Base-by-base conservation (phyloP, 2,797 vertebrate species). In the Macropus fuliginosus region DNA sequence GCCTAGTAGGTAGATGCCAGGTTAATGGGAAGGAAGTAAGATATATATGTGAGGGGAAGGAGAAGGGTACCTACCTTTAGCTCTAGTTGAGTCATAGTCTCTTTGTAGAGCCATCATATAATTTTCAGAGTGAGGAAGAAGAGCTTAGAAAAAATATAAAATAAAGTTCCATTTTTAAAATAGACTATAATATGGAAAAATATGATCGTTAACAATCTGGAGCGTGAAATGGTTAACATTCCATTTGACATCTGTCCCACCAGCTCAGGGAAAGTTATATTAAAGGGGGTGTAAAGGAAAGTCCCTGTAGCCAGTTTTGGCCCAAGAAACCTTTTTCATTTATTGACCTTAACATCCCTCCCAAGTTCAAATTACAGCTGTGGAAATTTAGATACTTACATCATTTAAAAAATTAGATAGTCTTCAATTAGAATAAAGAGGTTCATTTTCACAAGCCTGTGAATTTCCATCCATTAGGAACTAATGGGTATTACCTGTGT, bases 121-220 rank as follows among this genome's bases (percentile, higher is more conserved):
- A 74, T 93, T 89, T 96, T 90, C 54, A 55, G 59, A 52, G 89
- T 91, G 95, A 92, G 96, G 57, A 90, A 81, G 91, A 92, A 89
- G 46, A 56, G 56, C 54, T 92, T 93, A 95, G 81, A 92, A 91
- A 90, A 97, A 94, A 74, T 14, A 74, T n/a, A 16, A 16, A 31
- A 66, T 66, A 66, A n/a, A 74, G n/a, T 74, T 24, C 40, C 0
- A 81, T 87, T 87, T 81, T 87, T 3, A 50, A 50, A 27, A 87
- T 46, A 87, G 40, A 27, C 40, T 46, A 9, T 46, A 87, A 52
- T 52, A 52, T 52, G 40, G 31, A 50, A 87, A 81, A 50, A 87
- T 87, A 50, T 50, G 40, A 87, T 11, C 24, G 11, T 50, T 87
- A 87, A 87, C 21, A 46, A 5, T 46, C 50, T 87, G 40, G 74